phyloP scores from a whole-genome alignment of 2,888 invertebrate genomes.

The Sisyra nigra region DNA sequence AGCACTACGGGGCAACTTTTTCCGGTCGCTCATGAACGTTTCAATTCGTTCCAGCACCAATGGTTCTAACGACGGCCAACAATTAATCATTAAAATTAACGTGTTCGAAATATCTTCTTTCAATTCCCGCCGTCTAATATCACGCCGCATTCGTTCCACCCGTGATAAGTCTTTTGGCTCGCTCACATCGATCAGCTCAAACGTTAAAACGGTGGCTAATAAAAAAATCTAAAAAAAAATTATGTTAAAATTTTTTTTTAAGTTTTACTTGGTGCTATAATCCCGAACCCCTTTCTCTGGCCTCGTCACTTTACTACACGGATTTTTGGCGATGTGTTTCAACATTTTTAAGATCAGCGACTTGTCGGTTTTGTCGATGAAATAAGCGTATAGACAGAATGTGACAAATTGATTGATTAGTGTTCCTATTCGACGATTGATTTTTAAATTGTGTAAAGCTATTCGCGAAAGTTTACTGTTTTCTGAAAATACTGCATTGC shows the following conservation, averaged over 20 bases:
- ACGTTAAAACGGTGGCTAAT: background rate
- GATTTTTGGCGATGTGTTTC: background rate
- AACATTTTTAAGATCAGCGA: background rate
- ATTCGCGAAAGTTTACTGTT: background rate
- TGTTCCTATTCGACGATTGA: background rate
- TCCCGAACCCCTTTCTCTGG: conserved; percentile 3
- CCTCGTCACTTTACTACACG: background rate
- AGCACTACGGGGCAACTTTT: too few species aligned
- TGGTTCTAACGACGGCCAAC: conserved; percentile 1
- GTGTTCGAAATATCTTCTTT: background rate
- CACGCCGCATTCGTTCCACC: background rate
- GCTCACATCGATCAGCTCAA: background rate
- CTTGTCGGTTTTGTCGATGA: background rate
- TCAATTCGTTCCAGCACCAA: background rate
- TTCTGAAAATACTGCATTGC: background rate
- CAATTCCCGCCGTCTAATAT: background rate
- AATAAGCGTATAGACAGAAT: background rate
- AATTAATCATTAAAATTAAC: background rate
- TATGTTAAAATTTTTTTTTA: background rate
- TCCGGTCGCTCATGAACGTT: background rate
- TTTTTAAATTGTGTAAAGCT: conserved; percentile 3
- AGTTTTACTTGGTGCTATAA: background rate
- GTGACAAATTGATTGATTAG: background rate
- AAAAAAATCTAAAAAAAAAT: conserved; percentile 1
- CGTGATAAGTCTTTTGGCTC: background rate